Base-by-base conservation (phyloP, 2,797 vertebrate genomes). In the Poecilia picta region DNA sequence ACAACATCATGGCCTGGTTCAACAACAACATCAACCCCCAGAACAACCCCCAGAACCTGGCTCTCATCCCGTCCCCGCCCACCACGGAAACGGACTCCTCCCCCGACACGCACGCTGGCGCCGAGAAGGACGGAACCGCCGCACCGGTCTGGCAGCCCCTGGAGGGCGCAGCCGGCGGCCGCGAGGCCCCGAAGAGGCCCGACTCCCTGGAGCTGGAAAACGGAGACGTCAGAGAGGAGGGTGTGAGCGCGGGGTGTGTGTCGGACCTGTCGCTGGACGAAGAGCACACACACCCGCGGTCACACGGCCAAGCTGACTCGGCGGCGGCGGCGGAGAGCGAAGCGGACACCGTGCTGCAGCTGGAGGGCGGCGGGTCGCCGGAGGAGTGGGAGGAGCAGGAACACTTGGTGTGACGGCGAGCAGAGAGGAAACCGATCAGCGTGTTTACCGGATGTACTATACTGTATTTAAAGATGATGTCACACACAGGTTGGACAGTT, bases 1-100 rank as follows among this genome's bases (percentile, higher is more conserved):
- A 98, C 94, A 99, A 99, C 94, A 99, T 99, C 89, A 99, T 99
- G 98, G 98, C 98, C 92, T 99, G 98, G 98, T 99, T 99, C 91
- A 95, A 94, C 90, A 98, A 98, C 90, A 98, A 99, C 94, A 99
- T 99, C 93, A 98, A 98, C 94, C 97, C 98, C 36, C 98, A 99
- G 92, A 98, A 97, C 91, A 98, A 99, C 89, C 97, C 97, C 68
- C 96, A 99, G 90, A 97, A 98, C 87, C 97, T 98, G 84, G 95
- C 97, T 53, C 91, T 94, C 78, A 90, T 94, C 78, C 97, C 98
- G 28, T 94, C 94, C 23, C 94, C 94, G 0, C 92, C 94, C 81
- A 94, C 94, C 79, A 95, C 94, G 25, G 94, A 94, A 31, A 92
- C 86, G 0, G 94, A 94, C 80, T 94, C 94, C 59, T 95, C 94